phyloP scores from a whole-genome alignment of 2,888 invertebrate species.

The Nomada lathburiana region DNA sequence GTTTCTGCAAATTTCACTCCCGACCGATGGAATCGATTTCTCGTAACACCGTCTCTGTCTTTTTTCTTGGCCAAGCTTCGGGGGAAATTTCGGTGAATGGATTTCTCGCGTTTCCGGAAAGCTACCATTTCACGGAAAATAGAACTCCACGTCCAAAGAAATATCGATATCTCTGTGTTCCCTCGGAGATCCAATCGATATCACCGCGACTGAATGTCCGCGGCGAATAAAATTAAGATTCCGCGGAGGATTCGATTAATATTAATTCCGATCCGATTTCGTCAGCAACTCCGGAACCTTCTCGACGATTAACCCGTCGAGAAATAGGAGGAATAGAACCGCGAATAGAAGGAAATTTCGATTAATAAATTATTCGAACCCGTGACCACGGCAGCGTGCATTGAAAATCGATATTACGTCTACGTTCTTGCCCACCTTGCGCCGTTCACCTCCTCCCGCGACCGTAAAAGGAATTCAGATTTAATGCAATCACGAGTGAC shows the following conservation, averaged over 20 bases:
- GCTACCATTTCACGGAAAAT: too few species aligned
- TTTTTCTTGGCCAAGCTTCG: too few species aligned
- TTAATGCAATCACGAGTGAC: conserved; percentile 36
- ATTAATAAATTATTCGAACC: conserved; percentile 27
- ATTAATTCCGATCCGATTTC: not conserved
- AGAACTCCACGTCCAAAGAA: too few species aligned
- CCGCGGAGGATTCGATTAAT: not conserved
- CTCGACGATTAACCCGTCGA: not conserved
- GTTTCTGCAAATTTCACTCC: conserved; percentile 10
- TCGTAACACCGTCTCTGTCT: not conserved
- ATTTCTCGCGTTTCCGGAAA: too few species aligned
- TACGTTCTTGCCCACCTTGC: conserved; percentile 1
- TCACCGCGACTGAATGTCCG: too few species aligned
- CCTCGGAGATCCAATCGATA: too few species aligned
- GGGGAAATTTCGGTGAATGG: too few species aligned
- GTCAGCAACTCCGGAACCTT: not conserved
- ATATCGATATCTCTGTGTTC: too few species aligned
- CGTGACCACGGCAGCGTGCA: conserved; percentile 14
- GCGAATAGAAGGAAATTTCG: conserved; percentile 1
- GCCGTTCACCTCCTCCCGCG: not conserved
- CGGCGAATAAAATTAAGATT: too few species aligned
- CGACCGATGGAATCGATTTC: conserved; percentile 7
- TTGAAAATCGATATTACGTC: conserved; percentile 36
- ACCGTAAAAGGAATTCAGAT: conserved; percentile 38
- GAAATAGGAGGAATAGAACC: not conserved